Conservation (phyloP, 2,113 vertebrate species). For the Ailurus styani region DNA sequence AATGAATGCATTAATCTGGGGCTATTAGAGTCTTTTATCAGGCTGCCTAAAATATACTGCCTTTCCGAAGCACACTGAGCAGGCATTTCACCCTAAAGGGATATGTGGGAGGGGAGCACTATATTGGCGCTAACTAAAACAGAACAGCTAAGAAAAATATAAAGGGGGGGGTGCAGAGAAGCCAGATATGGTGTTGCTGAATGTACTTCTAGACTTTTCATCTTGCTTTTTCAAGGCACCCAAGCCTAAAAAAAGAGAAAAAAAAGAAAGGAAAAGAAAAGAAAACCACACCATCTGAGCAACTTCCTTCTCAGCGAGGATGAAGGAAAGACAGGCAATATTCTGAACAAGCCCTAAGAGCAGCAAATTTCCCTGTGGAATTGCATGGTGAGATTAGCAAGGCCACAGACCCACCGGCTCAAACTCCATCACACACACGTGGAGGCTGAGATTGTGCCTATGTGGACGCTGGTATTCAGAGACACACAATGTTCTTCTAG, state of each 20-base stretch:
- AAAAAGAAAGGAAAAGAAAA: neutral
- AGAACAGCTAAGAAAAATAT: constrained; percentile 52
- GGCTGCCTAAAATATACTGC: constrained; percentile 72
- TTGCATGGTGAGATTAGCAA: neutral
- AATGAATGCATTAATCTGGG: constrained; percentile 78
- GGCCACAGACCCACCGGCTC: neutral
- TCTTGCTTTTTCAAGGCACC: neutral
- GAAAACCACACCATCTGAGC: neutral
- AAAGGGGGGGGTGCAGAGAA: neutral
- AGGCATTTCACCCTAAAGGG: constrained; percentile 59
- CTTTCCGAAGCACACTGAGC: constrained; percentile 57
- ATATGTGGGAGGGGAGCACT: constrained; percentile 37
- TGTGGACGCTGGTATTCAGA: accelerated
- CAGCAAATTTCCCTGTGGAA: neutral
- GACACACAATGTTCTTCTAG: neutral
- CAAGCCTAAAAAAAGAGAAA: neutral
- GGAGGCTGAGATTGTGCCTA: accelerated
- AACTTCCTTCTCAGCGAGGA: neutral
- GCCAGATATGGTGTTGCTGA: neutral
- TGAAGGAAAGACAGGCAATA: neutral
- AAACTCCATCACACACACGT: accelerated
- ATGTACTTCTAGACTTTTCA: neutral
- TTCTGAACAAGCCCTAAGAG: neutral
- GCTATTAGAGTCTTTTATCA: constrained; percentile 74
- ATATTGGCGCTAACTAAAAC: constrained; percentile 51